A percentile compares a stretch with the other conserved stretches of the same genome.
Conservation (phyloP, 2,797 vertebrate genomes). For the Eupleurogrammus muticus region DNA sequence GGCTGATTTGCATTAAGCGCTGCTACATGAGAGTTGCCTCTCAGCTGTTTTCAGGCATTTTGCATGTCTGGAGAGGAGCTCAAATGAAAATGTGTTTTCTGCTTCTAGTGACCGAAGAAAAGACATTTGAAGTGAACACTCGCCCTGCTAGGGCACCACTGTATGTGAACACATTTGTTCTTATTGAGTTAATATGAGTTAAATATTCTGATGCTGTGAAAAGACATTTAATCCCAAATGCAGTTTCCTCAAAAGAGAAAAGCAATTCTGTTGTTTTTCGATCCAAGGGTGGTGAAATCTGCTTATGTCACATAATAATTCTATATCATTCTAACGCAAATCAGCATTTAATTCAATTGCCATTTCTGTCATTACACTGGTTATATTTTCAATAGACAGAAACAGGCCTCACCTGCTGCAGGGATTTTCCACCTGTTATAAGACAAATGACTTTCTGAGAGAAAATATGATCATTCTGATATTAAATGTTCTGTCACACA, state of each 20-base stretch:
- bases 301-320: neutral
- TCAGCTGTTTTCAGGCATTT: too few species aligned
- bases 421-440: conserved; percentile 21
- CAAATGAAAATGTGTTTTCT: too few species aligned
- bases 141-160: too few species aligned
- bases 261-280: neutral
- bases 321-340: neutral
- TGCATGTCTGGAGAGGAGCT: too few species aligned
- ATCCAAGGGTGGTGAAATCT: neutral
- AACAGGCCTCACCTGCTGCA: conserved; percentile 17
- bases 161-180: too few species aligned
- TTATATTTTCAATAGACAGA: neutral
- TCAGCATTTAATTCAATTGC: conserved; percentile 7
- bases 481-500: conserved; percentile 58
- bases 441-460: conserved; percentile 36
- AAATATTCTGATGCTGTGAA: too few species aligned
- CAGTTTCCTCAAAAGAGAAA: neutral
- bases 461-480: conserved; percentile 26
- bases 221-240: too few species aligned
- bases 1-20: too few species aligned
- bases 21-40: too few species aligned
- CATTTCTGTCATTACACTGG: neutral
- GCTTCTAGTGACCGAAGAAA: too few species aligned
- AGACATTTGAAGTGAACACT: too few species aligned
- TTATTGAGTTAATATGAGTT: too few species aligned